Evolutionary conservation across 2,888 invertebrate species (phyloP).

Genomic region (Ceramica pisi): DNA sequence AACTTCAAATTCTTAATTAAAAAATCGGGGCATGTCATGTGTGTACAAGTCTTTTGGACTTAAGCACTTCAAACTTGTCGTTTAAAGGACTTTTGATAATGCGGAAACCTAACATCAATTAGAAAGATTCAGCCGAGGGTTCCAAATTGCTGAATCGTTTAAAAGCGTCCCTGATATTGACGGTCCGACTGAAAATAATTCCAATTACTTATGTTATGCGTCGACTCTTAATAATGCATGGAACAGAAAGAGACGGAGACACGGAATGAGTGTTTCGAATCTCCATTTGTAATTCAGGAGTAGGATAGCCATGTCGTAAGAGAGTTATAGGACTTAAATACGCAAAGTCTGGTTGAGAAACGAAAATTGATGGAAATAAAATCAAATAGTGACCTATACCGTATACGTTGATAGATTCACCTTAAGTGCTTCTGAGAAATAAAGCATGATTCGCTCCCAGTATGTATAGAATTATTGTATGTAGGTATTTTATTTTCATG

Average conservation of each 20-base stretch:
- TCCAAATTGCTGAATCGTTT: slow-evolving; percentile 73
- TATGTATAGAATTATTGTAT: no score
- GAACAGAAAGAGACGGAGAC: slow-evolving; percentile 68
- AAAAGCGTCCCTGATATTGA: slow-evolving; percentile 74
- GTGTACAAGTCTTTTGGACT: background rate
- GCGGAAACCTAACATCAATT: slow-evolving; percentile 73
- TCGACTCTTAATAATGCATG: slow-evolving; percentile 69
- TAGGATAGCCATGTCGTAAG: slow-evolving; percentile 31
- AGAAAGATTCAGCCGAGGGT: slow-evolving; percentile 70
- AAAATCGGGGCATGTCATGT: no score
- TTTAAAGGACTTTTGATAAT: background rate
- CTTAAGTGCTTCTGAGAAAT: no score
- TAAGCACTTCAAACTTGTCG: no score
- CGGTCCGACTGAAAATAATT: slow-evolving; percentile 72
- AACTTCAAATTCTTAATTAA: no score
- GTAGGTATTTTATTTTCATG: no score
- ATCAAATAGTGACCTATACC: background rate
- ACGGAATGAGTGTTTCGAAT: slow-evolving; percentile 72
- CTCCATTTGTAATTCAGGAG: slow-evolving; percentile 80
- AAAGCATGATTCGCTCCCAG: no score
- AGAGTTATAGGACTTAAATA: background rate
- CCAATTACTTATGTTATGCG: slow-evolving; percentile 70
- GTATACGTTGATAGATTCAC: background rate
- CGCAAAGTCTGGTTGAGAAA: background rate
- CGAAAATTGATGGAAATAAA: no score